Base-by-base conservation (phyloP, 2,888 invertebrate genomes). In the Drosophila pullipes region DNA sequence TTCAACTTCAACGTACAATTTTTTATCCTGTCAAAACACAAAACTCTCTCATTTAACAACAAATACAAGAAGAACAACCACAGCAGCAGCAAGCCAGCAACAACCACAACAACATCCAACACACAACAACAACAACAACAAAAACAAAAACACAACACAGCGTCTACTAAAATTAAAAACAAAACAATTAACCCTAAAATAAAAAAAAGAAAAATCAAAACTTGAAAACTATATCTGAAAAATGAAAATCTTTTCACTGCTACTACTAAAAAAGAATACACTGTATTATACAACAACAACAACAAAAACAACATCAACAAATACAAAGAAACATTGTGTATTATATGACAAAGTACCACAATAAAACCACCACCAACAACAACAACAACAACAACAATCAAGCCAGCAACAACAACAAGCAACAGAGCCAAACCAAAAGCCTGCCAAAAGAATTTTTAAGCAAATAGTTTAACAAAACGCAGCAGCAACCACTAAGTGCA, bases 181-280 rank as follows among this genome's bases (percentile, higher is more conserved):
- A 49, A 57, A 49, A 71, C 68, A 83, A 75, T 75, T 75, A 82
- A 85, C 77, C 71, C 68, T 44, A 60, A 69, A 52, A 73, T n/a
- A 39, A 18, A 50, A 16, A 16, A 13, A 25, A 4, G 4, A 30
- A 73, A 44, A 50, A 47, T 16, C 52, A 33, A 75, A 50, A 57
- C 25, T 57, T 47, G 10, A 31, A 70, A 54, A 74, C 64, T 52
- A 31, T 69, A 65, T 63, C 13, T 28, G n/a, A 62, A 55, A 62
- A 55, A 28, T 28, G 41, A 52, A 54, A 63, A 55, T 66, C 41
- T 73, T 53, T 71, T 59, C 69, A 65, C 61, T 70, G 85, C 88
- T 85, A 84, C 52, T 87, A 84, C 85, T 84, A 87, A 87, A 83
- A 82, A 47, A 76, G 49, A 75, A 69, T 61, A 78, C 87, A 80